These are phyloP conservation scores for Falcunculus frontatus DNA, from an alignment of 2,113 vertebrate species.

Conservation along the genomic window DNA sequence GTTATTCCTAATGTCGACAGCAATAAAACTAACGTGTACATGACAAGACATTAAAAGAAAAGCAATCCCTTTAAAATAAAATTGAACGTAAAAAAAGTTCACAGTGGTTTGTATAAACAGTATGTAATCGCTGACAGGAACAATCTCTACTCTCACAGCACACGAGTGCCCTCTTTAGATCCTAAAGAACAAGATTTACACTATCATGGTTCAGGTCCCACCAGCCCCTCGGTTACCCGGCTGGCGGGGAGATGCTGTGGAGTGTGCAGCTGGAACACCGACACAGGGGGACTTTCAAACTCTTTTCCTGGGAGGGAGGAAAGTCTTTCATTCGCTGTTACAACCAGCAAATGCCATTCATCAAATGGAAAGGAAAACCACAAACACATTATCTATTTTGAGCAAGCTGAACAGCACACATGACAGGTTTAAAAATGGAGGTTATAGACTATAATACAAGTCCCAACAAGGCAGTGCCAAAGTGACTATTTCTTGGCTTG, in stretches of 20 bases:
- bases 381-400: constrained; percentile 76
- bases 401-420: constrained; percentile 81
- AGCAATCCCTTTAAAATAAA: constrained; percentile 77
- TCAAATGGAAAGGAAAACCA: constrained; percentile 68
- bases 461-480: constrained; percentile 70
- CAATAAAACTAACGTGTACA: constrained; percentile 67
- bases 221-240: not conserved
- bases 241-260: constrained; percentile 26
- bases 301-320: constrained; percentile 62
- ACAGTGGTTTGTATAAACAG: constrained; percentile 80
- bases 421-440: constrained; percentile 78
- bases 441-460: constrained; percentile 79
- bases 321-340: constrained; percentile 72
- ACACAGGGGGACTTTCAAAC: constrained; percentile 64
- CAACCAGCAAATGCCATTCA: constrained; percentile 77
- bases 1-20: constrained; percentile 63
- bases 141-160: constrained; percentile 68
- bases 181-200: constrained; percentile 72
- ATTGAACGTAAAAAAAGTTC: constrained; percentile 72
- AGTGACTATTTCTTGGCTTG: constrained; percentile 91
- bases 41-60: constrained; percentile 67
- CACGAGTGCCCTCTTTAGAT: constrained; percentile 72
- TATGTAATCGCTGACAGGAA: constrained; percentile 67
- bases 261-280: constrained; percentile 82
- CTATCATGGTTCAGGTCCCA: constrained; percentile 29